Conservation (phyloP, 1,140 invertebrate genomes). For the Harpegnathos saltator region DNA sequence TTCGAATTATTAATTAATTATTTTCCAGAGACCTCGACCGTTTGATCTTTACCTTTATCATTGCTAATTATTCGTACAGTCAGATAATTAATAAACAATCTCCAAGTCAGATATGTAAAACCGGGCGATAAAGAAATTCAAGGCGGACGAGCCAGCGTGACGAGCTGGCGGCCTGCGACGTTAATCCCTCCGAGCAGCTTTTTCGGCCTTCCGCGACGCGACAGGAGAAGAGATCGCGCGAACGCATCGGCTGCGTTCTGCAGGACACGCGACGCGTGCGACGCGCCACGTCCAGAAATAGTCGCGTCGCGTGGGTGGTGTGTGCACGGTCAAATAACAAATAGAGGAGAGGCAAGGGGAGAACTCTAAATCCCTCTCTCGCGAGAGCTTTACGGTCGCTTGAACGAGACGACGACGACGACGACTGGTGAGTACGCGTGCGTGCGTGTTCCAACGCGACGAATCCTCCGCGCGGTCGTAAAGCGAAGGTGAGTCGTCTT, state of each 20-base stretch:
- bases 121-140: too few species aligned
- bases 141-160: too few species aligned
- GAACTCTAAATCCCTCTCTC: constrained; percentile 57
- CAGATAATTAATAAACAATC: too few species aligned
- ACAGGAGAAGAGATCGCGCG: neutral
- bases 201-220: too few species aligned
- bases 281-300: constrained; percentile 82
- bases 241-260: constrained; percentile 64
- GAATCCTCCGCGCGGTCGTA: neutral
- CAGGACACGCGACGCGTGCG: constrained; percentile 62
- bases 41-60: too few species aligned
- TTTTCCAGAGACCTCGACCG: too few species aligned
- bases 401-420: constrained; percentile 57
- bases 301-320: constrained; percentile 83
- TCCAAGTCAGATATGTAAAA: too few species aligned
- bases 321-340: constrained; percentile 76
- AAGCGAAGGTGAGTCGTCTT: neutral
- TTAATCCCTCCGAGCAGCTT: too few species aligned
- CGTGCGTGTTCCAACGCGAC: constrained; percentile 14
- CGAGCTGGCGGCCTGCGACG: too few species aligned
- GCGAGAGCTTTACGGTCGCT: constrained; percentile 35
- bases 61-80: too few species aligned
- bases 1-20: too few species aligned
- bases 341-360: constrained; percentile 66
- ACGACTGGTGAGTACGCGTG: too few species aligned